Base-by-base conservation (phyloP, 2,113 vertebrate genomes). In the Pitta sordida region DNA sequence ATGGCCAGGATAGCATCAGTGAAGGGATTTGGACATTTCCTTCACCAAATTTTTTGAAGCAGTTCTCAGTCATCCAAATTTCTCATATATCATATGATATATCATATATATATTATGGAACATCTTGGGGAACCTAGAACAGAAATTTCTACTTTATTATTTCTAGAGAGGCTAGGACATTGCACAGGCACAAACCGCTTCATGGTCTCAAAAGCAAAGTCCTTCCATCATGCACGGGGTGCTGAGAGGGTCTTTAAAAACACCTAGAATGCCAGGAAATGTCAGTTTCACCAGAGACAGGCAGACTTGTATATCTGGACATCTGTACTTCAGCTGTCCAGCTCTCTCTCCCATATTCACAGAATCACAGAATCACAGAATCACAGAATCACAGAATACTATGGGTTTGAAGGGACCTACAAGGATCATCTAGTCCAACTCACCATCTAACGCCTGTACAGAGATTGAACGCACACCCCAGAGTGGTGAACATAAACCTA, bases 301-400 rank as follows among this genome's bases (percentile, higher is more conserved):
- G 26, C 17, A 68, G 49, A 32, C 2, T 85, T 39, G 24, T 20
- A 32, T 24, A 32, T 3, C 9, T 67, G 34, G 15, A 36, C 13
- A 41, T 5, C 34, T 41, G 34, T 65, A 9, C 65, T 78, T 78
- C 60, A 46, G 27, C 21, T 85, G 46, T 21, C 14, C 20, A 10
- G 6, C 5, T 6, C 0, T 6, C 0, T 3, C 10, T 48, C 18
- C 64, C 9, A 6, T 30, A 27, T 2, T 1, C n/a, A n/a, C n/a
- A n/a, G n/a, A n/a, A n/a, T n/a, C n/a, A n/a, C n/a, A n/a, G n/a
- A n/a, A n/a, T n/a, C n/a, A n/a, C n/a, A n/a, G n/a, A n/a, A n/a
- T n/a, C n/a, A n/a, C n/a, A n/a, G n/a, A n/a, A n/a, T n/a, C n/a
- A n/a, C n/a, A n/a, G n/a, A n/a, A n/a, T n/a, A n/a, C n/a, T n/a